phyloP scores from a whole-genome alignment of 1,140 invertebrate species.

The Phenacoccus solenopsis region DNA sequence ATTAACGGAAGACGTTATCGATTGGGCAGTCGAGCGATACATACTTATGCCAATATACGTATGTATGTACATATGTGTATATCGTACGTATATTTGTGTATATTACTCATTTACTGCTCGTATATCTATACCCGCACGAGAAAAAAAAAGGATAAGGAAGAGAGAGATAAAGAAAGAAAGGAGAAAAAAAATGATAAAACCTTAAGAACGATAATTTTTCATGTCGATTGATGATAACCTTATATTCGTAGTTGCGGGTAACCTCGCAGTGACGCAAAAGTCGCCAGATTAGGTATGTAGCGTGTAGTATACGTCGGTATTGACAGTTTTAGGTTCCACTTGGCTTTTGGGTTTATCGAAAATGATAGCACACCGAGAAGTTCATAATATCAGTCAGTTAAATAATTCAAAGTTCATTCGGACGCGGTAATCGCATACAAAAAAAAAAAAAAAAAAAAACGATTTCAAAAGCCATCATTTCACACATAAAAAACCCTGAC shows the following conservation, averaged over 20 bases:
- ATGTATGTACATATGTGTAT: neutral
- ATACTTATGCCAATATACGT: neutral
- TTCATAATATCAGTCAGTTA: too few relatives aligned
- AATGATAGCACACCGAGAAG: too few relatives aligned
- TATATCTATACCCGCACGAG: neutral
- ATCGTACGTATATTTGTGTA: too few relatives aligned
- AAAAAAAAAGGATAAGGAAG: neutral
- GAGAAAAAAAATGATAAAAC: neutral
- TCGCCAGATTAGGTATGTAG: neutral
- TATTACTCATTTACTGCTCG: too few relatives aligned
- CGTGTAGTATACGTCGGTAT: neutral
- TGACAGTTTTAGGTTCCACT: neutral
- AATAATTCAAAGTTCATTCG: too few relatives aligned
- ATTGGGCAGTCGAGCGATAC: too few relatives aligned
- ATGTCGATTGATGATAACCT: neutral
- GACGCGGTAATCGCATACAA: too few relatives aligned
- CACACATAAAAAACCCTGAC: too few relatives aligned
- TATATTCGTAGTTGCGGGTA: neutral
- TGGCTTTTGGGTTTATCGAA: neutral
- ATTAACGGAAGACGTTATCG: neutral
- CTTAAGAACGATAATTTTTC: neutral
- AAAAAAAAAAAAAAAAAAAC: too few relatives aligned
- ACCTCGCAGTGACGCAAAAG: neutral
- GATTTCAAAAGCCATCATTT: too few relatives aligned
- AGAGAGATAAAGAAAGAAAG: slow-evolving; percentile 5